Evolutionary conservation across 2,888 invertebrate species (phyloP).

Genomic region (Listrodromus nycthemerus): DNA sequence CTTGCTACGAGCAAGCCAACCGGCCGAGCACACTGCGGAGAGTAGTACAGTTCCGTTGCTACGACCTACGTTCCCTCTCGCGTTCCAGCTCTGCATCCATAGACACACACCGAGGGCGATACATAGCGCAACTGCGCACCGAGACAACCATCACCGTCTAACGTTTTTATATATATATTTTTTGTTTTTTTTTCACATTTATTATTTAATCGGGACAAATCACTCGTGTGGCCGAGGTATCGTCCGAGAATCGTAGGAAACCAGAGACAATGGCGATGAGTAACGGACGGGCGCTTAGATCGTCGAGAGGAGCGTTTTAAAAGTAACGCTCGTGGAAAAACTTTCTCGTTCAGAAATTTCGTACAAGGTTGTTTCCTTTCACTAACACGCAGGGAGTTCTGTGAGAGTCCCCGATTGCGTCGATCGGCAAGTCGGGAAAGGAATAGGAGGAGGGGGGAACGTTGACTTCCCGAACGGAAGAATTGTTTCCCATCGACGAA

Average conservation of each 20-base stretch:
- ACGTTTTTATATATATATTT: neutral
- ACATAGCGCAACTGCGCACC: neutral
- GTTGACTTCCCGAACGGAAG: conserved; percentile 20
- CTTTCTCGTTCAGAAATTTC: conserved; percentile 66
- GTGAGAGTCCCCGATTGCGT: neutral
- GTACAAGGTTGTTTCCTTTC: conserved; percentile 65
- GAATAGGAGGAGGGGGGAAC: neutral
- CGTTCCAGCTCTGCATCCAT: conserved; percentile 33
- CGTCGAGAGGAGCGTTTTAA: neutral
- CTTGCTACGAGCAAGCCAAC: conserved; percentile 30
- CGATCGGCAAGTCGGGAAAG: neutral
- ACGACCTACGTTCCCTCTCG: conserved; percentile 32
- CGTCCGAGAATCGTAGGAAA: neutral
- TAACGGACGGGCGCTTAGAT: neutral
- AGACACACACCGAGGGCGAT: neutral
- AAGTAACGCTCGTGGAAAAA: conserved; percentile 32
- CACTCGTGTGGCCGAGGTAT: too few relatives aligned
- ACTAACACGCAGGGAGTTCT: conserved; percentile 48
- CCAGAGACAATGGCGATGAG: neutral
- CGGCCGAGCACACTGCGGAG: conserved; percentile 27
- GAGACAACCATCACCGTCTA: neutral
- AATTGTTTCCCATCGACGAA: conserved; percentile 1
- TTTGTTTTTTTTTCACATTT: neutral
- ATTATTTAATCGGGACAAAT: conserved; percentile 6
- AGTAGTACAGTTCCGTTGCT: conserved; percentile 46